These are phyloP conservation scores for Sebastes minor DNA, from an alignment of 2,797 vertebrate genomes.

Conservation along the genomic window DNA sequence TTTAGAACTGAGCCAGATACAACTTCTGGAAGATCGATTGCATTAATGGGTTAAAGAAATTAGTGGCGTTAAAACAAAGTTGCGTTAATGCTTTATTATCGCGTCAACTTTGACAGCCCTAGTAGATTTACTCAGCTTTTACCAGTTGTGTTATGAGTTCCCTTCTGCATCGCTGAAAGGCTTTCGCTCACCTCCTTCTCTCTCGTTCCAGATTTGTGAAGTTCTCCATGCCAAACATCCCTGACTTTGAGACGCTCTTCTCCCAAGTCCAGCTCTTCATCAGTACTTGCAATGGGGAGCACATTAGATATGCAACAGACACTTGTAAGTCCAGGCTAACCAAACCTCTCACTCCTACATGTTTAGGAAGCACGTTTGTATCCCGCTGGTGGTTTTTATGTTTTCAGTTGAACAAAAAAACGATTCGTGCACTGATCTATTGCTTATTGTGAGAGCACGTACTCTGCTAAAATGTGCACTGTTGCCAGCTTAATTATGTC, in stretches of 20 bases:
- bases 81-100: too few species aligned
- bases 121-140: neutral
- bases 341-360: neutral
- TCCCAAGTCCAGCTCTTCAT: constrained; percentile 99
- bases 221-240: constrained; percentile 99
- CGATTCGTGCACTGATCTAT: neutral
- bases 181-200: neutral
- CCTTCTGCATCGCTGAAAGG: too few species aligned
- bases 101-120: too few species aligned
- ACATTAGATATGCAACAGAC: constrained; percentile 99
- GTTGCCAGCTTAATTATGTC: neutral
- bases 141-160: neutral
- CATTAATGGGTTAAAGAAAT: too few species aligned
- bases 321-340: constrained; percentile 88
- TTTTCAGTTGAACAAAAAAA: neutral
- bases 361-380: neutral
- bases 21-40: too few species aligned
- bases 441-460: neutral
- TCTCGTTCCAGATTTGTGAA: constrained; percentile 92
- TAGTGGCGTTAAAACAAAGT: too few species aligned
- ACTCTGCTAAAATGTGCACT: neutral
- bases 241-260: constrained; percentile 98
- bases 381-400: neutral
- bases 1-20: too few species aligned
- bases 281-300: constrained; percentile 98